These are phyloP conservation scores for Cerastis leucographa DNA, from an alignment of 2,888 invertebrate genomes.

Conservation along the genomic window DNA sequence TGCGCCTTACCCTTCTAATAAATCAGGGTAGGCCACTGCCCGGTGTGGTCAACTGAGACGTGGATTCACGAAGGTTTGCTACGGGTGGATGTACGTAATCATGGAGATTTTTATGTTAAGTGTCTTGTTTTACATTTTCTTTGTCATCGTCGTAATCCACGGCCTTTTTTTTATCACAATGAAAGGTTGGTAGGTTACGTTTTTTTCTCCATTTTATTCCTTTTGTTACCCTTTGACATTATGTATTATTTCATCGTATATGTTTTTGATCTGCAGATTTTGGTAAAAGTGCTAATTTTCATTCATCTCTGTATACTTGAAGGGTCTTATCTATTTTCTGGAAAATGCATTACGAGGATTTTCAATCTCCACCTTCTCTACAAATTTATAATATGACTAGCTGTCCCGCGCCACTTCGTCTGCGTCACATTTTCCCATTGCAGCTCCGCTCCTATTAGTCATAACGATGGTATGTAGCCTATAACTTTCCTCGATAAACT, in stretches of 20 bases:
- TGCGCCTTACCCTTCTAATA: constrained; percentile 76
- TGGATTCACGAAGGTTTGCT: constrained; percentile 44
- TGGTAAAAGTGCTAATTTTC: not conserved
- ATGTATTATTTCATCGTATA: not conserved
- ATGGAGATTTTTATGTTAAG: not conserved
- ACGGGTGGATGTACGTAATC: not conserved
- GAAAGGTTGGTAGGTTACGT: not conserved
- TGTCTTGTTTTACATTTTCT: constrained; percentile 7
- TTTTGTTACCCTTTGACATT: not conserved
- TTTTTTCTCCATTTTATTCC: not conserved
- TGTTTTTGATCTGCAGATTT: not conserved
- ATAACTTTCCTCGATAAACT: too few species aligned
- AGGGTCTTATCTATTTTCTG: not conserved
- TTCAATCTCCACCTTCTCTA: too few species aligned
- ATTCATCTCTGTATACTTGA: not conserved
- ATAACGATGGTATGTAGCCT: too few species aligned
- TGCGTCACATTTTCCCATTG: too few species aligned
- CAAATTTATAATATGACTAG: too few species aligned
- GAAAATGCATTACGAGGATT: not conserved
- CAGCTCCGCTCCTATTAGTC: too few species aligned
- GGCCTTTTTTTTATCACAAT: constrained; percentile 4
- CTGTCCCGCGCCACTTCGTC: too few species aligned
- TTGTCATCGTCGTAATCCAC: not conserved
- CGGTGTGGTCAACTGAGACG: constrained; percentile 69
- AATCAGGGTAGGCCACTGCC: constrained; percentile 78